phyloP scores from a whole-genome alignment of 2,888 invertebrate species.

The Harpagoxenus sublaevis region DNA sequence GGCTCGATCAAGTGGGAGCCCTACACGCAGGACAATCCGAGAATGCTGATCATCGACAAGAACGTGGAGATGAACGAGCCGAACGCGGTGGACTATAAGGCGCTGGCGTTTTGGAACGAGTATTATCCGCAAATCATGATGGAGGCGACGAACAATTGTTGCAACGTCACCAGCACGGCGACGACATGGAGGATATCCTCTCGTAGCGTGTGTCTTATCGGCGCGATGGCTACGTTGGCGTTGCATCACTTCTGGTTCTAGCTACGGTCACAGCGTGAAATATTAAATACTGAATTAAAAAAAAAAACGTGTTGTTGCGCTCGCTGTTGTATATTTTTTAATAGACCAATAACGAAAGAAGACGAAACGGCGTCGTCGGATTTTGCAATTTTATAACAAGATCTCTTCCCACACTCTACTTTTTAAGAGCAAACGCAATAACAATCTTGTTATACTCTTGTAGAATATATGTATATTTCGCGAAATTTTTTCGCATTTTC shows the following conservation, averaged over 20 bases:
- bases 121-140: slow-evolving; percentile 93
- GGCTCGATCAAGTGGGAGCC: slow-evolving; percentile 90
- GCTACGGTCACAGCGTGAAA: slow-evolving; percentile 12
- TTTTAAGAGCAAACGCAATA: slow-evolving; percentile 23
- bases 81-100: slow-evolving; percentile 91
- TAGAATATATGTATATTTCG: slow-evolving; percentile 16
- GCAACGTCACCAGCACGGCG: slow-evolving; percentile 87
- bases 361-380: background rate
- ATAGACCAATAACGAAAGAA: slow-evolving; percentile 35
- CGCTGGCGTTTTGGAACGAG: slow-evolving; percentile 94
- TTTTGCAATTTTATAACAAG: slow-evolving; percentile 50
- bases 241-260: slow-evolving; percentile 49
- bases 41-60: slow-evolving; percentile 90
- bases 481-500: slow-evolving; percentile 16
- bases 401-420: slow-evolving; percentile 30
- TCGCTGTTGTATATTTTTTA: slow-evolving; percentile 47
- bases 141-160: slow-evolving; percentile 91
- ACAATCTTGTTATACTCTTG: slow-evolving; percentile 36
- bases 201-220: slow-evolving; percentile 17
- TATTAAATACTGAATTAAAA: slow-evolving; percentile 28
- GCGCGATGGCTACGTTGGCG: slow-evolving; percentile 15
- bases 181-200: slow-evolving; percentile 35
- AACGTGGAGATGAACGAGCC: slow-evolving; percentile 92
- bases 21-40: slow-evolving; percentile 90
- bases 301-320: slow-evolving; percentile 24